Conservation (phyloP, 2,888 invertebrate genomes). For the Aspidiotus destructor region DNA sequence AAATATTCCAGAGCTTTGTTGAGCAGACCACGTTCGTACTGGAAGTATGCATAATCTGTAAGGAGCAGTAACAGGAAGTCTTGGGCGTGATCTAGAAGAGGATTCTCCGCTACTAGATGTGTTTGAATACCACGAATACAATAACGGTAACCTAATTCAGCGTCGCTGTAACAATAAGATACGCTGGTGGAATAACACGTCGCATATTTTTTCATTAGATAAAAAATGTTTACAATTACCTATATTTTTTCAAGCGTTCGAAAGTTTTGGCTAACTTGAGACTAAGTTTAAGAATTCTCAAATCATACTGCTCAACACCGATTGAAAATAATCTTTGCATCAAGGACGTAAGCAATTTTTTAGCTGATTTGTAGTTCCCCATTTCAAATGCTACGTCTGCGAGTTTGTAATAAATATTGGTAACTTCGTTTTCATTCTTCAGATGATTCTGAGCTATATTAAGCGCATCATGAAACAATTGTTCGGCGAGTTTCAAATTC, state of each 20-base stretch:
- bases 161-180: conserved; percentile 47
- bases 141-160: conserved; percentile 74
- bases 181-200: neutral
- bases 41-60: conserved; percentile 21
- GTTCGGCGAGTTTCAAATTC: conserved; percentile 16
- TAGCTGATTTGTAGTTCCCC: conserved; percentile 69
- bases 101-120: conserved; percentile 40
- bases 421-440: conserved; percentile 63
- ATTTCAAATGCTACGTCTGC: conserved; percentile 83
- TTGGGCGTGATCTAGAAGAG: conserved; percentile 26
- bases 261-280: conserved; percentile 79
- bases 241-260: conserved; percentile 56
- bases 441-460: conserved; percentile 67
- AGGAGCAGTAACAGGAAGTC: conserved; percentile 17
- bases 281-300: conserved; percentile 79
- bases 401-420: conserved; percentile 84
- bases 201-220: neutral
- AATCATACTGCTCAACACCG: conserved; percentile 64
- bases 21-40: conserved; percentile 7
- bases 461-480: conserved; percentile 56
- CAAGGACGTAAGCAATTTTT: conserved; percentile 66
- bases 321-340: conserved; percentile 62
- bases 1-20: conserved; percentile 38
- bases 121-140: conserved; percentile 60
- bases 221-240: conserved; percentile 40